Evolutionary conservation across 2,113 vertebrate species (phyloP), one percentile per base, ranked within the genome.

Genomic region (Hippocampus barbouri): DNA sequence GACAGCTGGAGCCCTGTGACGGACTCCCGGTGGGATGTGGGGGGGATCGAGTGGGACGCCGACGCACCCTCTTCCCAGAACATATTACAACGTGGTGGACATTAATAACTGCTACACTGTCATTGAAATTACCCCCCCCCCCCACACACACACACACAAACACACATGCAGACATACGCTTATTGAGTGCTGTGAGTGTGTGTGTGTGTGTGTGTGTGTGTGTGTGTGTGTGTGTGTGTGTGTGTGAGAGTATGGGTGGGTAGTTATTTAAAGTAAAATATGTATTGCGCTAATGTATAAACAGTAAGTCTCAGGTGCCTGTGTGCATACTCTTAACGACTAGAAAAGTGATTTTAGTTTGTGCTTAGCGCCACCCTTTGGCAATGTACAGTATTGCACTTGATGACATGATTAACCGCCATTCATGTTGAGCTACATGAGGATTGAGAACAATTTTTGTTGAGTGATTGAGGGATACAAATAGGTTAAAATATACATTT

Each of bases 101-200:
- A 91, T 91, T 90, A 92, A 91, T 91, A 89, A 91, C 84, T 85
- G 86, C 87, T 83, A 84, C 83, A 77, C 75, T 87, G 84, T 80
- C 86, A 88, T 76, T 80, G 87, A 86, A 61, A 41, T 40, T n/a
- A n/a, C n/a, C 10, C 34, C 34, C 21, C 34, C 4, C 21, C 0
- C 34, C 3, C 86, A 80, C 81, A 76, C 77, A 87, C 83, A 86
- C 30, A 9, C 16, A 11, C 34, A 40, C 2, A 2, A 8, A 84
- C 71, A 78, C 78, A 88, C 86, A 87, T 85, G 86, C 18, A 21
- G 18, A 40, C 15, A 5, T 8, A 85, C 71, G 78, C 77, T 89
- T 85, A 87, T 20, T 20, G 15, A 7, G 16, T 1, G 16, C 87
- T 86, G 49, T 61, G 68, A 45, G 61, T 57, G 65, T 40, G 49